Base-by-base conservation (phyloP, 2,797 vertebrate genomes). In the Bovichtus variegatus region DNA sequence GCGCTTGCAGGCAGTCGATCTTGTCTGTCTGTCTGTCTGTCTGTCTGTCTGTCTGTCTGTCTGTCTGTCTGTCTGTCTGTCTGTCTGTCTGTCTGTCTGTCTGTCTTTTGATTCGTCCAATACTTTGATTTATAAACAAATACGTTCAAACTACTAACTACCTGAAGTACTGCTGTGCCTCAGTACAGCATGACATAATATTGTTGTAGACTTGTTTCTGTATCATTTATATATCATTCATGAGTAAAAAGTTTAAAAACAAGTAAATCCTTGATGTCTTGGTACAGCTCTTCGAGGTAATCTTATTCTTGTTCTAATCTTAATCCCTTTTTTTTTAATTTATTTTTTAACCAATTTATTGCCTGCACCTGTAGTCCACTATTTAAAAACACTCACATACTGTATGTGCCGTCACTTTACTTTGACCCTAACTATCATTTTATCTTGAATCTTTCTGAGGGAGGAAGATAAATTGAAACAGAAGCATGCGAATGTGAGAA, bases 401-500 rank as follows among this genome's bases (percentile, higher is more conserved):
- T 59, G 19, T 23, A 19, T 36, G 11, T 34, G 11, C 10, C 53
- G 5, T 36, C 11, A 34, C 10, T 64, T 79, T 9, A 59, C 50
- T 51, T 49, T 50, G 31, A 73, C 65, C n/a, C 53, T 11, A 40
- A 34, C 25, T 5, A 60, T 21, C 7, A 38, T 51, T 13, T 50
- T 16, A 63, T 44, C 38, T 58, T 44, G 13, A 49, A 59, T 54
- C 16, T 64, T 70, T 66, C 25, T 12, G 59, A 67, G n/a, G 27
- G 27, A 68, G 63, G 68, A 36, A 53, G 46, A 40, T 19, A 70
- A 68, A 76, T 58, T 46, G 62, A 81, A 50, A 76, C 12, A 29
- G 61, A 71, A 71, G 36, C 69, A 50, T 0, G 11, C 19, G 1
- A 65, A 79, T 62, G 78, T 75, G 76, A 80, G 65, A 82, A 71